These are phyloP conservation scores for Mico argentatus DNA, from an alignment of 2,797 vertebrate species.

Conservation along the genomic window DNA sequence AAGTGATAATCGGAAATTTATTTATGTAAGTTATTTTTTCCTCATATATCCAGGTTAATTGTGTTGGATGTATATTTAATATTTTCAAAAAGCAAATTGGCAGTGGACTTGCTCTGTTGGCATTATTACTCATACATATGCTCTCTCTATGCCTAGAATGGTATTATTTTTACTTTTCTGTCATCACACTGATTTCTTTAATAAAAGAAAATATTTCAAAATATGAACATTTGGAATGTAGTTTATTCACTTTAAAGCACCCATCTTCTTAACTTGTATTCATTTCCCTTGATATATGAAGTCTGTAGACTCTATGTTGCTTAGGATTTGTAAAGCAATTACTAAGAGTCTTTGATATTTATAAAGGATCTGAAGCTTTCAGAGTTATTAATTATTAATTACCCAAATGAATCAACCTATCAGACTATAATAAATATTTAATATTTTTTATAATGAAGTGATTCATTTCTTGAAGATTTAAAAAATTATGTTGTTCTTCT, in stretches of 20 bases:
- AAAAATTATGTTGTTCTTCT: slow-evolving; percentile 14
- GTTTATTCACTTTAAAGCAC: slow-evolving; percentile 67
- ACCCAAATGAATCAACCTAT: slow-evolving; percentile 78
- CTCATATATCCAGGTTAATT: slow-evolving; percentile 21
- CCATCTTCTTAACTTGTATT: slow-evolving; percentile 71
- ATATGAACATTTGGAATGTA: slow-evolving; percentile 50
- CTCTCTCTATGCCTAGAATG: slow-evolving; percentile 19
- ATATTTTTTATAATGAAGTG: slow-evolving; percentile 74
- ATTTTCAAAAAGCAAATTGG: slow-evolving; percentile 45
- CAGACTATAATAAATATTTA: slow-evolving; percentile 81
- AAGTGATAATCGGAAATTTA: slow-evolving; percentile 47
- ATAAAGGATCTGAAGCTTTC: slow-evolving; percentile 79
- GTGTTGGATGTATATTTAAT: slow-evolving; percentile 42
- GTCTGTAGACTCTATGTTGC: slow-evolving; percentile 68
- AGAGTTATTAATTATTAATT: slow-evolving; percentile 85
- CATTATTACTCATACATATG: slow-evolving; percentile 26
- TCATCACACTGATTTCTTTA: slow-evolving; percentile 56
- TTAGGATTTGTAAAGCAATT: slow-evolving; percentile 82
- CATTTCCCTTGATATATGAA: slow-evolving; percentile 79
- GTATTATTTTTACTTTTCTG: slow-evolving; percentile 56
- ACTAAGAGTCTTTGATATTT: slow-evolving; percentile 84
- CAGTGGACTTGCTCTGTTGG: slow-evolving; percentile 33
- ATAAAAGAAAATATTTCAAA: slow-evolving; percentile 63
- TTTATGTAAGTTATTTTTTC: slow-evolving; percentile 2
- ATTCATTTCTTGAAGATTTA: slow-evolving; percentile 33